phyloP scores from a whole-genome alignment of 2,888 invertebrate genomes.

The Drosophila paracracens region DNA sequence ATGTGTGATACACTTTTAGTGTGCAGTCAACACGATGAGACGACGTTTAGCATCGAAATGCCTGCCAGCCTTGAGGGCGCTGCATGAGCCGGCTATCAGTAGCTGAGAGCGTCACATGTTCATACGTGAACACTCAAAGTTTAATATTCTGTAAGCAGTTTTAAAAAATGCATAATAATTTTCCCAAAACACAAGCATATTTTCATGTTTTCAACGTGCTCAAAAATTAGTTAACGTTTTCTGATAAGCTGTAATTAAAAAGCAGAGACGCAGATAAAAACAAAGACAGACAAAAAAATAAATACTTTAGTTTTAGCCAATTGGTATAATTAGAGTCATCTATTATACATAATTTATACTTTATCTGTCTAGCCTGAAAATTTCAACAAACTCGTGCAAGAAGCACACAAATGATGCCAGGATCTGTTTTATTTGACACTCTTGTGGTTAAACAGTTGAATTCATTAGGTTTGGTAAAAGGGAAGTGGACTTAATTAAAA shows the following conservation, averaged over 20 bases:
- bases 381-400: not conserved
- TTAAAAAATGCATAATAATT: not conserved
- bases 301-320: not conserved
- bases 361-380: not conserved
- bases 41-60: too few relatives aligned
- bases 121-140: not conserved
- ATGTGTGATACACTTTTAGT: too few relatives aligned
- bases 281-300: not conserved
- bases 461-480: conserved; percentile 17
- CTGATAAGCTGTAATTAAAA: not conserved
- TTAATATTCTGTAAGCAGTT: not conserved
- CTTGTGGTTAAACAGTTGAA: conserved; percentile 1
- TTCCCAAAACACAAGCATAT: not conserved
- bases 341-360: not conserved
- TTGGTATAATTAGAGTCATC: not conserved
- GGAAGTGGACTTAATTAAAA: conserved; percentile 48
- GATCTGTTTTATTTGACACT: not conserved
- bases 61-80: too few relatives aligned
- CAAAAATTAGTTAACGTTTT: not conserved
- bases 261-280: not conserved
- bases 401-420: not conserved
- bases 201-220: not conserved
- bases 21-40: too few relatives aligned
- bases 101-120: too few relatives aligned
- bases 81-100: too few relatives aligned